Conservation (phyloP, 2,888 invertebrate species). For the Epistrophe eligans region DNA sequence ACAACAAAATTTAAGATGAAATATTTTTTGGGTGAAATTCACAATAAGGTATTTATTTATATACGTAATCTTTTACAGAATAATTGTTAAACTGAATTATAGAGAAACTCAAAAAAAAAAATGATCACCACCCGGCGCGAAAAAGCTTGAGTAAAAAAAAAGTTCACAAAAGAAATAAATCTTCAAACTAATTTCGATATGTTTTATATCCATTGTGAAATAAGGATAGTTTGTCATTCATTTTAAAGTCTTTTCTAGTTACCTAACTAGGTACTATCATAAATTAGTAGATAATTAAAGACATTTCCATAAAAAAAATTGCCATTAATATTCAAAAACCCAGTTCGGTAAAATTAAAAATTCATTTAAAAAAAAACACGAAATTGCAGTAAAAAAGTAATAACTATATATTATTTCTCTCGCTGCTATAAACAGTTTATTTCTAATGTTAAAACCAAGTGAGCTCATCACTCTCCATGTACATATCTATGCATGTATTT, state of each 20-base stretch:
- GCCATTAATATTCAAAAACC: background rate
- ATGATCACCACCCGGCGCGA: too few species aligned
- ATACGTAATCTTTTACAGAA: too few species aligned
- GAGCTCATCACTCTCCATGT: slow-evolving; percentile 7
- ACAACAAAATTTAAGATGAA: too few species aligned
- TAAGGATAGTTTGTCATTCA: background rate
- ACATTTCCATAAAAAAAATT: background rate
- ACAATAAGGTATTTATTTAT: too few species aligned
- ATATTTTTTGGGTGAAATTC: too few species aligned
- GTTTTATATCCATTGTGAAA: too few species aligned
- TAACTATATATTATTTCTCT: background rate
- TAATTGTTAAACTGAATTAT: too few species aligned
- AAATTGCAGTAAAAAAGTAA: slow-evolving; percentile 17
- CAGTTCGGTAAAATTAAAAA: background rate
- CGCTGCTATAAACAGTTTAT: slow-evolving; percentile 2
- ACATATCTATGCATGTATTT: background rate
- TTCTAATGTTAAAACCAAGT: slow-evolving; percentile 5
- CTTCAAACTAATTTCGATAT: too few species aligned
- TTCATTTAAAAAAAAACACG: slow-evolving; percentile 17
- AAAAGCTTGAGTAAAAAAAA: too few species aligned
- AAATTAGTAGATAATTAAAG: background rate
- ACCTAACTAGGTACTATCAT: too few species aligned
- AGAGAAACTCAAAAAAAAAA: too few species aligned
- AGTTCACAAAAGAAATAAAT: background rate
- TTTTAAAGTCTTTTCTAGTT: background rate